Evolutionary conservation across 2,888 invertebrate genomes (phyloP), one percentile per base, ranked within the genome.

Genomic region (Drosophila algonquin): DNA sequence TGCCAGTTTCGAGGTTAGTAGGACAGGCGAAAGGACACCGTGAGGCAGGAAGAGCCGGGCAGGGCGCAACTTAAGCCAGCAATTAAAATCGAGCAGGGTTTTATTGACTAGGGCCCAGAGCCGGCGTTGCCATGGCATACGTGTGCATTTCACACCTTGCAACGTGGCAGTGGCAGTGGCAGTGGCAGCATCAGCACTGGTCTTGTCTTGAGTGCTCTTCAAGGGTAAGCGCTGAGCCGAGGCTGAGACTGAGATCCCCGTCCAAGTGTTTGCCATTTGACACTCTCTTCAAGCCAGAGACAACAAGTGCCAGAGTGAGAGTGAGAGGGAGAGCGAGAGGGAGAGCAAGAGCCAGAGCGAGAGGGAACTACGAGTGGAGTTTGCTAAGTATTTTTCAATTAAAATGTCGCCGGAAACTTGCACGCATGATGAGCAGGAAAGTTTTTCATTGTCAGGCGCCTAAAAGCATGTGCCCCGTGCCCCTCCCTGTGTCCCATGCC

Each of bases 341-440:
- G 53, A 59, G 47, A 46, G n/a, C n/a, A n/a, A n/a, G n/a, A n/a
- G 35, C 35, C 18, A 61, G n/a, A 21, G 53, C 61, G 21, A 21
- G 24, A 16, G 35, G 16, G 53, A 5, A 35, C 35, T 4, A 50
- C 16, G 45, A 61, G 56, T 48, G 62, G 69, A 83, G 71, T 89
- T 89, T 72, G 59, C 79, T 68, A 87, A 89, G 83, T 89, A 83
- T 83, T 89, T 87, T 89, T 89, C 89, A 83, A 83, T 83, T 89
- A 83, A 88, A 83, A 73, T 69, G 84, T 74, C 84, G 80, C 52
- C 63, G 64, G 35, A 70, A 84, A 79, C 84, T 81, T 81, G 85
- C 87, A 83, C 89, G 82, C 82, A 88, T 83, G 82, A 83, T 83
- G 79, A 83, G 89, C 81, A 76, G 65, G 75, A 89, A 83, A 83